Evolutionary conservation across 2,113 vertebrate genomes (phyloP), one percentile per base, ranked within the genome.

Genomic region (Tautogolabrus adspersus): DNA sequence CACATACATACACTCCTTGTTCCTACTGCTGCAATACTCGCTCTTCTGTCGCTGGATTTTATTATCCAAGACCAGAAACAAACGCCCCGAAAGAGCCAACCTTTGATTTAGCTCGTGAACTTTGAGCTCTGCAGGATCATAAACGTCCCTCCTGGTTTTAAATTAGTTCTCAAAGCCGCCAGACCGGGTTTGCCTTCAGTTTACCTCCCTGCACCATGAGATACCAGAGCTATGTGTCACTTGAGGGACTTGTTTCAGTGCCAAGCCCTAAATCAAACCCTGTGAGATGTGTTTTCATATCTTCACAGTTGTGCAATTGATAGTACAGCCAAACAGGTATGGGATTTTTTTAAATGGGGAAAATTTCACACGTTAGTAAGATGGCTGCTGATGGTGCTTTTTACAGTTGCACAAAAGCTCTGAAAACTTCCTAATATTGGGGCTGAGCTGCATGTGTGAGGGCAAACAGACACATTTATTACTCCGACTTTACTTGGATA

Each of bases 121-220:
- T 73, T 56, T 75, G 69, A 56, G 11, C 30, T 40, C 8, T 34
- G 51, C 42, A 16, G 9, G 55, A 30, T 68, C 54, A 44, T 81
- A 77, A 74, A 73, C 21, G 26, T 30, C 40, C 26, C n/a, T 26
- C 0, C 1, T 40, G 11, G 19, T 51, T 47, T 16, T 47, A 13
- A 16, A 15, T 18, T 59, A 65, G 3, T 51, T 6, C 37, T 49
- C 18, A 13, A 13, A 55, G 72, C 38, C 46, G 30, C 5, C 66
- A 46, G 44, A 63, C 57, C 1, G 42, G 44, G 61, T 71, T 66
- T 60, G 38, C 54, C 3, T 66, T 47, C 46, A 47, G 13, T 47
- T 58, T 37, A 55, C 44, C 47, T 30, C 5, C 46, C 26, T 18
- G 9, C 16, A 1, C 15, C 15, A 37, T 56, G 56, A 70, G 42